Evolutionary conservation across 2,888 invertebrate genomes (phyloP).

Genomic region (Drosophila cracens): DNA sequence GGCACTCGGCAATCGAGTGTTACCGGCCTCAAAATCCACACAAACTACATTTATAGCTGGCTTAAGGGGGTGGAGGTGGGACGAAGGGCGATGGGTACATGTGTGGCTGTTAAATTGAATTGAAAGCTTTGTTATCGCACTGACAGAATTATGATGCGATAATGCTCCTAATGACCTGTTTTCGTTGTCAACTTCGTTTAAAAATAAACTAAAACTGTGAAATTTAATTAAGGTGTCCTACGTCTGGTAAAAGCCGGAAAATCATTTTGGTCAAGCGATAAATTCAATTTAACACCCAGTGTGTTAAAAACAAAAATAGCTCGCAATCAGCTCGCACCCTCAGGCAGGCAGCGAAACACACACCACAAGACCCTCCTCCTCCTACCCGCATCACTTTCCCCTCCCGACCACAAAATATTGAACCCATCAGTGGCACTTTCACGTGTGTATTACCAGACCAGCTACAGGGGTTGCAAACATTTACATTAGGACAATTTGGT

Average conservation of each 20-base stretch:
- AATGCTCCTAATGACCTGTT: constrained; percentile 81
- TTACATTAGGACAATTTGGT: constrained; percentile 13
- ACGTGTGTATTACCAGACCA: constrained; percentile 29
- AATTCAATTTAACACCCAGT: constrained; percentile 72
- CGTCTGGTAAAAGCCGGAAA: constrained; percentile 54
- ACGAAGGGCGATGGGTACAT: constrained; percentile 7
- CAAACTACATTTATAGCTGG: constrained; percentile 29
- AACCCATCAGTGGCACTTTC: constrained; percentile 28
- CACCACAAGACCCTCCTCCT: background rate
- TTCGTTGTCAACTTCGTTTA: constrained; percentile 74
- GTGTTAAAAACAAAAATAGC: constrained; percentile 67
- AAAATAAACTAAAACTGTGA: constrained; percentile 76
- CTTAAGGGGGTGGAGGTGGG: background rate
- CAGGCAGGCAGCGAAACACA: constrained; percentile 19
- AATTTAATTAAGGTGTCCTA: constrained; percentile 71
- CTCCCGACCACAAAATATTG: constrained; percentile 3
- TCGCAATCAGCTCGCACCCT: constrained; percentile 58
- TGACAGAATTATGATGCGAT: constrained; percentile 80
- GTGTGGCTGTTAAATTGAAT: constrained; percentile 71
- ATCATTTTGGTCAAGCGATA: constrained; percentile 74
- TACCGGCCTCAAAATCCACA: constrained; percentile 53
- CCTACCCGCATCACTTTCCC: background rate
- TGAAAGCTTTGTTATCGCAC: constrained; percentile 74
- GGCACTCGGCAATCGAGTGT: constrained; percentile 38
- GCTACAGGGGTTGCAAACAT: constrained; percentile 36